phyloP scores from a whole-genome alignment of 2,888 invertebrate genomes.

The Ormyrus pomaceus region DNA sequence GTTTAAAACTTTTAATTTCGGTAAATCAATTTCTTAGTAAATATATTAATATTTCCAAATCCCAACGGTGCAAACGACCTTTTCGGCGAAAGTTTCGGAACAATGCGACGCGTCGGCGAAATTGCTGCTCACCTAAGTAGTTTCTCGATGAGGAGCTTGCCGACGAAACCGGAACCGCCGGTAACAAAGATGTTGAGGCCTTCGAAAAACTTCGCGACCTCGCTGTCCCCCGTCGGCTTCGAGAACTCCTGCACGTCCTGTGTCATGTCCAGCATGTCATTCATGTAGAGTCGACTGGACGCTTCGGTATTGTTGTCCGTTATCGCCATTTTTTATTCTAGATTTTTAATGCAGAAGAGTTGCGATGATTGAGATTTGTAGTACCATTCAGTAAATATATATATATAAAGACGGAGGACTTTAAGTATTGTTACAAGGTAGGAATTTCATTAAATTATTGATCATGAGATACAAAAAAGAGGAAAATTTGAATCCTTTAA shows the following conservation, averaged over 20 bases:
- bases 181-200: constrained; percentile 70
- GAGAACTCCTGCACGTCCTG: background rate
- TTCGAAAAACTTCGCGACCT: constrained; percentile 67
- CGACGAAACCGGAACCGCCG: constrained; percentile 73
- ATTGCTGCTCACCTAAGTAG: constrained; percentile 68
- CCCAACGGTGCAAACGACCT: no score
- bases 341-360: no score
- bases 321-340: background rate
- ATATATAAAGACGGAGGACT: no score
- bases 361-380: no score
- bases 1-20: no score
- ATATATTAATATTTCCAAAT: no score
- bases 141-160: constrained; percentile 71
- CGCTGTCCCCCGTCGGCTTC: constrained; percentile 58
- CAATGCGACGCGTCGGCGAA: constrained; percentile 38
- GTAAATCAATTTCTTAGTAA: no score
- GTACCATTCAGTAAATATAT: no score
- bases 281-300: background rate
- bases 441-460: no score
- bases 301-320: background rate
- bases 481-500: no score
- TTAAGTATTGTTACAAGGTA: no score
- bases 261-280: constrained; percentile 46
- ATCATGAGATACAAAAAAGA: no score
- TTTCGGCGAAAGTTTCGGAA: background rate